A percentile compares a stretch with the other conserved stretches of the same genome.
These are phyloP conservation scores for Hecatera dysodea DNA, from an alignment of 2,888 invertebrate species.

Conservation along the genomic window DNA sequence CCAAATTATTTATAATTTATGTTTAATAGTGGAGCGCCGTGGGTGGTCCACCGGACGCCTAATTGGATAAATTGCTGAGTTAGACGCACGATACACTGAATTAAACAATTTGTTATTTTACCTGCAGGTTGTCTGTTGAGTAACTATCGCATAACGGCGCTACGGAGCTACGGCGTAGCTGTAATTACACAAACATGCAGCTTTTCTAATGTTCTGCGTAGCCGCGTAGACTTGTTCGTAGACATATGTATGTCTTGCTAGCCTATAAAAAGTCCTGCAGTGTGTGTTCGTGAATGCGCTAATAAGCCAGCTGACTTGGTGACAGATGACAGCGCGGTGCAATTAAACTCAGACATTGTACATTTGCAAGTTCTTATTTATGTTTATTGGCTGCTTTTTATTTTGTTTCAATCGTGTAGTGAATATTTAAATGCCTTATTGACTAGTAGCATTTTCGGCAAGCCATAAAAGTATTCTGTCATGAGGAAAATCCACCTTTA, in stretches of 20 bases:
- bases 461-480: no score
- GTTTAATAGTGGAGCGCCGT: constrained; percentile 86
- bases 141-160: constrained; percentile 65
- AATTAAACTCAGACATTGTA: not conserved
- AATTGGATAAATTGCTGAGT: constrained; percentile 90
- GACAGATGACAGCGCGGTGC: not conserved
- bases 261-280: constrained; percentile 7
- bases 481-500: no score
- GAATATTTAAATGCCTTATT: no score
- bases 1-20: constrained; percentile 90
- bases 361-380: not conserved
- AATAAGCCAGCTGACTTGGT: constrained; percentile 6
- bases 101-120: constrained; percentile 86
- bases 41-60: constrained; percentile 86
- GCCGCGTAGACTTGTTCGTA: constrained; percentile 24
- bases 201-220: constrained; percentile 48
- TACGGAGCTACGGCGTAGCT: constrained; percentile 61
- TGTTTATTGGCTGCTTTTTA: not conserved
- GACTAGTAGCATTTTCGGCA: no score
- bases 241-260: constrained; percentile 12
- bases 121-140: constrained; percentile 74
- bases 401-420: no score
- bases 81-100: constrained; percentile 88
- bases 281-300: constrained; percentile 6
- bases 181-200: constrained; percentile 46